Evolutionary conservation across 2,113 vertebrate species (phyloP).

Genomic region (Carettochelys insculpta): DNA sequence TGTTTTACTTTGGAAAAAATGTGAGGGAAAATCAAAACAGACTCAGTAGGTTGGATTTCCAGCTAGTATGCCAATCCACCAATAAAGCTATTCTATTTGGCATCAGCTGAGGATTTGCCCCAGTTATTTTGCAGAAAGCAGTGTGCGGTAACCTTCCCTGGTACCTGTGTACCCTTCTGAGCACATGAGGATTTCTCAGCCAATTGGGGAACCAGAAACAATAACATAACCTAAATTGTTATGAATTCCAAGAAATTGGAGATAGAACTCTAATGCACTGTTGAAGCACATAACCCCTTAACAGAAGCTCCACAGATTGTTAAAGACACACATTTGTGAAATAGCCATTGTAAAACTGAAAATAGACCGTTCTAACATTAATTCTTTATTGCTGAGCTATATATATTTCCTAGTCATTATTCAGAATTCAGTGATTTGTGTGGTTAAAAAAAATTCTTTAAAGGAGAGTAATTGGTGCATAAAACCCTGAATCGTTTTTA

Average conservation of each 20-base stretch:
- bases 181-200: not conserved
- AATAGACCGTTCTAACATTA: not conserved
- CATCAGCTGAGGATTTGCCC: not conserved
- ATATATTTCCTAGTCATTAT: not conserved
- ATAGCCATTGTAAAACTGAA: not conserved
- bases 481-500: not conserved
- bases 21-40: not conserved
- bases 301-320: not conserved
- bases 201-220: not conserved
- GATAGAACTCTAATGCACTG: not conserved
- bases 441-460: not conserved
- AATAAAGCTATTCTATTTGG: not conserved
- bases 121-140: not conserved
- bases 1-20: not conserved
- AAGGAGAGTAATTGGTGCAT: not conserved
- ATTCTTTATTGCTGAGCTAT: not conserved
- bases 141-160: not conserved
- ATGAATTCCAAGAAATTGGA: not conserved
- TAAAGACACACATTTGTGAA: not conserved
- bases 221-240: not conserved
- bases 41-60: not conserved
- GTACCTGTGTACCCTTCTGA: not conserved
- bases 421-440: not conserved
- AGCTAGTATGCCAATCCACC: not conserved
- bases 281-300: not conserved